phyloP scores from a whole-genome alignment of 37 sponge, comb jelly and placozoan species.

The Halisarca cf. caerulea region DNA sequence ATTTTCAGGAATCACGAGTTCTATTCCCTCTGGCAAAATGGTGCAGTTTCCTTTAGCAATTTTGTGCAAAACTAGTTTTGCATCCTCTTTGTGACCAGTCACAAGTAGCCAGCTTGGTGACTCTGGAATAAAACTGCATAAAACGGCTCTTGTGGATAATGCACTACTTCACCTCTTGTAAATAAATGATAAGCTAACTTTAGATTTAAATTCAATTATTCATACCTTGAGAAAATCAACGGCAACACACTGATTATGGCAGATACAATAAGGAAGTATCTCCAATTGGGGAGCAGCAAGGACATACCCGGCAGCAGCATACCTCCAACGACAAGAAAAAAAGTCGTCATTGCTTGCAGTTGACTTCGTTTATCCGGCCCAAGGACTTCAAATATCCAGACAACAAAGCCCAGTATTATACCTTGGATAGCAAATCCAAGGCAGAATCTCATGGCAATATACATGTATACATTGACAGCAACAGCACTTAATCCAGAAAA shows the following conservation, averaged over 20 bases:
- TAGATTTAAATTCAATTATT: too few species aligned
- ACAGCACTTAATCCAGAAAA: neutral
- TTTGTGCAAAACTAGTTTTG: constrained; percentile 32
- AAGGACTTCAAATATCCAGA: neutral
- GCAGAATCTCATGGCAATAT: neutral
- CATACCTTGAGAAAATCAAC: neutral
- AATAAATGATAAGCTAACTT: too few species aligned
- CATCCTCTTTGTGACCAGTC: constrained; percentile 42
- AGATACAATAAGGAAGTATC: neutral
- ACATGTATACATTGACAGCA: neutral
- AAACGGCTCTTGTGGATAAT: too few species aligned
- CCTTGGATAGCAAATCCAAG: neutral
- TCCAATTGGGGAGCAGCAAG: neutral
- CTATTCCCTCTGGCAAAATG: constrained; percentile 1
- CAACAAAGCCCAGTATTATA: neutral
- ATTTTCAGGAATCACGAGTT: neutral
- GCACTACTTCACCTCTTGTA: too few species aligned
- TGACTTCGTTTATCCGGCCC: constrained; percentile 1
- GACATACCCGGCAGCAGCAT: neutral
- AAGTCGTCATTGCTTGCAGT: too few species aligned
- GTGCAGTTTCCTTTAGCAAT: constrained; percentile 60
- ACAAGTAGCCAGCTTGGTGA: constrained; percentile 78
- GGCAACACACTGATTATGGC: neutral
- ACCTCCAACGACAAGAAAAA: neutral
- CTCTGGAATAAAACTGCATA: too few species aligned